These are phyloP conservation scores for Cistogaster globosa DNA, from an alignment of 2,888 invertebrate species.

Conservation along the genomic window DNA sequence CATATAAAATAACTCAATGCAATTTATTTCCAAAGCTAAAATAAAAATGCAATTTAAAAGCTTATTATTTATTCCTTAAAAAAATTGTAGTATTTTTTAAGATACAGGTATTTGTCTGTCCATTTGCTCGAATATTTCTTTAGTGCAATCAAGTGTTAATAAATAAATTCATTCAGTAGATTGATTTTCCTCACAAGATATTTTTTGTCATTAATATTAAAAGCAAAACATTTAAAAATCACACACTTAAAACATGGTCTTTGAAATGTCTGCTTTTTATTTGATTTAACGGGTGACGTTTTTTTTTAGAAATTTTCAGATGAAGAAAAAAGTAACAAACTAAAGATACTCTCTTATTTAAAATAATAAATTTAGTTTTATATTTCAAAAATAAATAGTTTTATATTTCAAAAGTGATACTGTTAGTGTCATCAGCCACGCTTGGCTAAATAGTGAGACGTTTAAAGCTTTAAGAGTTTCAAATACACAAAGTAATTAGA, in stretches of 20 bases:
- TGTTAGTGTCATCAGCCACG: too few relatives aligned
- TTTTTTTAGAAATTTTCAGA: background rate
- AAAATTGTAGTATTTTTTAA: background rate
- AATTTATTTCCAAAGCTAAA: background rate
- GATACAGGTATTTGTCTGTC: conserved; percentile 17
- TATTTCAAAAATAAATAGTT: too few relatives aligned
- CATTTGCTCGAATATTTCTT: conserved; percentile 1
- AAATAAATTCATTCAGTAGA: conserved; percentile 26
- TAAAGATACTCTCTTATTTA: too few relatives aligned
- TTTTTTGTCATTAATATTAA: conserved; percentile 41
- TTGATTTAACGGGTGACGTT: background rate
- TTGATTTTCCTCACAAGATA: conserved; percentile 14
- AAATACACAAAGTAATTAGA: too few relatives aligned
- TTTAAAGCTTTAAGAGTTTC: too few relatives aligned
- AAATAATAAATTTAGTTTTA: too few relatives aligned
- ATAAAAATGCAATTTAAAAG: background rate
- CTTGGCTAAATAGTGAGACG: too few relatives aligned
- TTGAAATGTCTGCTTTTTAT: background rate
- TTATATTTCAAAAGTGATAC: too few relatives aligned
- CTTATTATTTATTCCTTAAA: background rate
- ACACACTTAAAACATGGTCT: background rate
- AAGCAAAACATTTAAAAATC: conserved; percentile 41
- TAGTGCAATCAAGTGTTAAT: conserved; percentile 58
- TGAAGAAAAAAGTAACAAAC: background rate
- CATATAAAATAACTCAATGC: too few relatives aligned